A percentile compares a stretch with the other conserved stretches of the same genome.
Evolutionary conservation across 2,888 invertebrate genomes (phyloP).

Genomic region (Conchocele bisecta): DNA sequence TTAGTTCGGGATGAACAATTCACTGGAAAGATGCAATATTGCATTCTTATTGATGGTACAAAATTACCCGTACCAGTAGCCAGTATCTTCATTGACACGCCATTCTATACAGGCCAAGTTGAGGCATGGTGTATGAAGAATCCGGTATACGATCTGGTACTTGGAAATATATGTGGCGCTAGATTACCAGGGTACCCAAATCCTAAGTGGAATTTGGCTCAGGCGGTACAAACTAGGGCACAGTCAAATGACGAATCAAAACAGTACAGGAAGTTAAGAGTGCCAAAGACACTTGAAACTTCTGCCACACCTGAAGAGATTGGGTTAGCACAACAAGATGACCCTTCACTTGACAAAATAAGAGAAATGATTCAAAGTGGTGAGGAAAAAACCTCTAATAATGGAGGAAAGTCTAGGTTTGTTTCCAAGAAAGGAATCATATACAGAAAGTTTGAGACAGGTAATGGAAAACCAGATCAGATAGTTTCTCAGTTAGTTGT

Average conservation of each 20-base stretch:
- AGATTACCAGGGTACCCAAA: slow-evolving; percentile 28
- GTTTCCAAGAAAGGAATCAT: slow-evolving; percentile 16
- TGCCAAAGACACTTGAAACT: background rate
- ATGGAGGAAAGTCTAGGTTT: slow-evolving; percentile 6
- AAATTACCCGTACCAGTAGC: slow-evolving; percentile 23
- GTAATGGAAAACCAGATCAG: background rate
- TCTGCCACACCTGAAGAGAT: background rate
- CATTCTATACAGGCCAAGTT: slow-evolving; percentile 37
- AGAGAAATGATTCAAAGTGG: background rate
- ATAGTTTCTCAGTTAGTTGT: slow-evolving; percentile 39
- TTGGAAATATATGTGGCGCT: slow-evolving; percentile 29
- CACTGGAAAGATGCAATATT: slow-evolving; percentile 20
- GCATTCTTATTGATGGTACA: slow-evolving; percentile 44
- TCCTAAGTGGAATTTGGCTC: slow-evolving; percentile 23
- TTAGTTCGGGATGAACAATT: slow-evolving; percentile 25
- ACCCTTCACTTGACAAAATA: slow-evolving; percentile 6
- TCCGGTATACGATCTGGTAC: slow-evolving; percentile 40
- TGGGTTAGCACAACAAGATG: background rate
- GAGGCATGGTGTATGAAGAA: slow-evolving; percentile 40
- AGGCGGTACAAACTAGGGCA: slow-evolving; percentile 29
- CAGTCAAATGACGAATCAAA: slow-evolving; percentile 4
- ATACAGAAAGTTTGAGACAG: slow-evolving; percentile 29
- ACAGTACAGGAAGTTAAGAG: background rate
- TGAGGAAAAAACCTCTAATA: background rate
- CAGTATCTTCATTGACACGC: slow-evolving; percentile 31